Evolutionary conservation across 2,113 vertebrate genomes (phyloP).

Genomic region (Perognathus longimembris): DNA sequence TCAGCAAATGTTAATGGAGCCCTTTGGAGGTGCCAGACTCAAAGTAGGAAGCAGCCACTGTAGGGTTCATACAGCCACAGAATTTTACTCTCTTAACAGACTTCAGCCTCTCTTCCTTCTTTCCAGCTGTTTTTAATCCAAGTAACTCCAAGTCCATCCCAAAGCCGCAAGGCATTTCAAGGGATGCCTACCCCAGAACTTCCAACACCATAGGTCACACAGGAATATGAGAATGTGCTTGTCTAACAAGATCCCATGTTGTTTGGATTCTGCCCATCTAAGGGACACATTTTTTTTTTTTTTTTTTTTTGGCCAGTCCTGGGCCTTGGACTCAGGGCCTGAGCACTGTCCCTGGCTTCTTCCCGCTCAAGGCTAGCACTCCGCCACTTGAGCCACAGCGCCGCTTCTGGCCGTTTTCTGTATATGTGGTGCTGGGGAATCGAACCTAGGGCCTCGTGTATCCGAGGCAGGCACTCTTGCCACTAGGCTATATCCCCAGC

Average conservation of each 20-base stretch:
- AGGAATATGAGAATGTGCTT: not conserved
- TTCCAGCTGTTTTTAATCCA: not conserved
- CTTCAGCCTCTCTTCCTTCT: not conserved
- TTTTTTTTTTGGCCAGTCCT: too few relatives aligned
- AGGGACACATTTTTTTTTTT: not conserved
- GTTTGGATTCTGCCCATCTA: accelerated
- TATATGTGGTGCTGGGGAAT: too few relatives aligned
- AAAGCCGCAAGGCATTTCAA: not conserved
- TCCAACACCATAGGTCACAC: not conserved
- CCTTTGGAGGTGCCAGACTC: not conserved
- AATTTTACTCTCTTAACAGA: not conserved
- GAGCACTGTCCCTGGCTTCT: too few relatives aligned
- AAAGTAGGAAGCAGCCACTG: not conserved
- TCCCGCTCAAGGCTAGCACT: too few relatives aligned
- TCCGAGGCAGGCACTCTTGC: too few relatives aligned
- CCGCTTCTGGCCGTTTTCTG: too few relatives aligned
- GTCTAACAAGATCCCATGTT: not conserved
- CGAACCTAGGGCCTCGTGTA: too few relatives aligned
- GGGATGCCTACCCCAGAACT: not conserved
- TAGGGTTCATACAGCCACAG: accelerated
- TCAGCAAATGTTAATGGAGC: not conserved
- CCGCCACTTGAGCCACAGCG: too few relatives aligned
- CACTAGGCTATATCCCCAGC: too few relatives aligned
- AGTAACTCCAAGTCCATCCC: not conserved
- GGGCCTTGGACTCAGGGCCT: too few relatives aligned